Base-by-base conservation (phyloP, 2,113 vertebrate genomes). In the Chaenocephalus aceratus region DNA sequence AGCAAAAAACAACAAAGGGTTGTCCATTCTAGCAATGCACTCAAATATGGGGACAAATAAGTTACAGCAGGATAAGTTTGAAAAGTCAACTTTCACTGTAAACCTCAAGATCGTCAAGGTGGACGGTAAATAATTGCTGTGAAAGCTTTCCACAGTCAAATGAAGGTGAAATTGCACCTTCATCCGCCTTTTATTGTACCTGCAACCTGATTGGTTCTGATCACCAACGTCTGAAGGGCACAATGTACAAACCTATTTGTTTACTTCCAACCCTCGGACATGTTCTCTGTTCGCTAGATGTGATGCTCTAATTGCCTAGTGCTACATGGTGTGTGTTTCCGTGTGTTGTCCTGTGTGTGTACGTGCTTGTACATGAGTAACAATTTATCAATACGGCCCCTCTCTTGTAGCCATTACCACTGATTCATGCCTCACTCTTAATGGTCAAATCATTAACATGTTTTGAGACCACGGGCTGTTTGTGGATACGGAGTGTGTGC, bases 361-460 rank as follows among this genome's bases (percentile, higher is more conserved):
- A 9, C n/a, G 64, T 86, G 21, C 21, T 21, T 21, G 21, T 21
- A 21, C 21, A 21, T 21, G 72, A 66, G 72, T 77, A 71, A 36
- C 60, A 68, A 80, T 79, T 66, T 69, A 86, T 91, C 87, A 68
- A 84, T 88, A 72, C 62, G 4, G 58, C 48, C 68, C 60, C 68
- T 84, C 77, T 80, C 34, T 45, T 68, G 72, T 21, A 78, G 69
- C 82, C 82, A 88, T 92, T 91, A 86, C 72, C 83, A 36, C 85
- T 86, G 91, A 93, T 91, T 91, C 80, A 91, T 88, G 80, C 82
- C 70, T 90, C 61, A 0, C 41, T 77, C 72, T 80, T 91, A 91
- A 91, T 91, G 85, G 90, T 88, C 75, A 56, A 87, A 93, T 92
- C 90, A 91, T 93, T 90, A 91, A 86, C 72, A 77, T 88, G 21